Conservation (phyloP, 92 coral and sea anemone species). For the Meandrina meandrites region DNA sequence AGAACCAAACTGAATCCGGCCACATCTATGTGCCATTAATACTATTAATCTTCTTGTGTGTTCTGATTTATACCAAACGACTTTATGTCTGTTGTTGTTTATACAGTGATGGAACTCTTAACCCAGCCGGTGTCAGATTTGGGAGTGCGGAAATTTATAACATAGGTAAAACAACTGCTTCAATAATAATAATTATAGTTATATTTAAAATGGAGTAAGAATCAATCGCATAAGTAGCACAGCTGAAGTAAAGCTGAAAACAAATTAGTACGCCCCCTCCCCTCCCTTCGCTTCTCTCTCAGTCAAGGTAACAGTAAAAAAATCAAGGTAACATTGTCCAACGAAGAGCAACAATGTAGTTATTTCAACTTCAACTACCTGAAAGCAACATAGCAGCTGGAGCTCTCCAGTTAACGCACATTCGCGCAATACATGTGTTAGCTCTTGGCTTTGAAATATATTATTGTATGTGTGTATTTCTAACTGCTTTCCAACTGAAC, state of each 20-base stretch:
- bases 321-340: too few species aligned
- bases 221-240: too few species aligned
- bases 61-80: not conserved
- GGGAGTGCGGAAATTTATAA: slow-evolving; percentile 99
- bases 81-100: not conserved
- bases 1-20: not conserved
- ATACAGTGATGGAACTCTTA: slow-evolving; percentile 91
- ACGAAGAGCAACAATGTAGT: too few species aligned
- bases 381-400: too few species aligned
- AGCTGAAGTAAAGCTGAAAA: not conserved
- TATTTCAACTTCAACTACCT: too few species aligned
- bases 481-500: not conserved
- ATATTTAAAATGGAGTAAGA: not conserved
- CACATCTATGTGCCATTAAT: not conserved
- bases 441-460: too few species aligned
- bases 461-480: not conserved
- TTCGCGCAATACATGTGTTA: too few species aligned
- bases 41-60: too few species aligned
- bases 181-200: not conserved
- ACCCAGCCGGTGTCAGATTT: slow-evolving; percentile 96
- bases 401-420: too few species aligned
- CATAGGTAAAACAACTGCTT: slow-evolving; percentile 58
- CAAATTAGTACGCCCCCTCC: not conserved
- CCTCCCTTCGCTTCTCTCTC: not conserved
- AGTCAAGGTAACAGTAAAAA: too few species aligned